Base-by-base conservation (phyloP, 2,888 invertebrate genomes). In the Aspidiotus destructor region DNA sequence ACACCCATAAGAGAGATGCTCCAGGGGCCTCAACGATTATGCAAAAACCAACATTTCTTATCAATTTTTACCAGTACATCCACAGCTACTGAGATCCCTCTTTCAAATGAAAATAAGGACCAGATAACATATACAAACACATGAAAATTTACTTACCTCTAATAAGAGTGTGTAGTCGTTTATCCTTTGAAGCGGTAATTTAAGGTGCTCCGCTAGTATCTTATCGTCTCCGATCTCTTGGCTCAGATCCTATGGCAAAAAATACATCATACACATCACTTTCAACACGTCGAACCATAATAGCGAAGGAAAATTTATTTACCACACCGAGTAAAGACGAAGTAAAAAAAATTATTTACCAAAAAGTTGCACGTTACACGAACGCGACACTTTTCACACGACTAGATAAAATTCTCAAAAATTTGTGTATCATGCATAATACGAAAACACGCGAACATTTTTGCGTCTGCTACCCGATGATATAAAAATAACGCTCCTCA, bases 81-180 rank as follows among this genome's bases (percentile, higher is more conserved):
- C 5, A 28, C 5, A 28, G 28, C 28, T 28, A 28, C 28, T 28
- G 1, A 28, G 28, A 28, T 28, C 5, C 28, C 28, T 28, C 28
- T 28, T 28, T 28, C 28, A 5, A 28, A 28, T 28, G 28, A 28
- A 28, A 28, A 28, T 28, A 28, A 28, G 28, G 28, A 28, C 5
- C 5, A 5, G 28, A 5, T 28, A 28, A 28, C 28, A 28, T 5
- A 28, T 5, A 28, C 28, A 28, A 28, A 28, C 28, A 28, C 28
- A 28, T 28, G 28, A 28, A 41, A 60, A 13, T 53, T 57, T 0
- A 64, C 70, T 57, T 68, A 71, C 95, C 89, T 93, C 92, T 73
- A 96, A 82, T 71, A 95, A 86, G 75, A 93, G 87, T 80, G 94
- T 93, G 80, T 95, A 95, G 82, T 95, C 93, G 86, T 92, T 93